Evolutionary conservation across 1,140 invertebrate genomes (phyloP), one percentile per base, ranked within the genome.

Genomic region (Drosophila willistoni): DNA sequence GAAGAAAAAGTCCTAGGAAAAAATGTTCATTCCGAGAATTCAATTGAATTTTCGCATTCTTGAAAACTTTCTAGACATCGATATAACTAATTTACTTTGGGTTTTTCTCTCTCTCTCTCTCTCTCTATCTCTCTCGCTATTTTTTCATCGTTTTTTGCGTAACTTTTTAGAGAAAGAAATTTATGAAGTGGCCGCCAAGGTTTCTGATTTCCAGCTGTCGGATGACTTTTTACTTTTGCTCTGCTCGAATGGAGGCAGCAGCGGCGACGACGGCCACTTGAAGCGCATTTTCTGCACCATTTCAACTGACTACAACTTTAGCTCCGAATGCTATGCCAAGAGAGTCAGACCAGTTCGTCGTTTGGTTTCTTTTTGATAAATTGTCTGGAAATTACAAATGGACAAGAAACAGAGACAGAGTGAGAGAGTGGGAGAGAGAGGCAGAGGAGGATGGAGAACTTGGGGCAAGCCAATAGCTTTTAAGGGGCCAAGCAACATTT

Each of bases 331-430:
- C 44, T 79, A 22, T 69, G 56, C 64, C 64, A 34, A 47, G 51
- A 22, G 44, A 6, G 19, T 19, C 22, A 29, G 29, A 29, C 29
- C 29, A 7, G 47, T 17, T 55, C 7, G 67, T 39, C 41, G 25
- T 56, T 66, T 33, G 73, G 73, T 72, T 78, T 84, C 17, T 51
- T 51, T 89, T 87, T 87, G 83, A 87, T 87, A 87, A 87, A 87
- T 87, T 87, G 83, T 87, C 83, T 87, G 83, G 83, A 87, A 89
- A 87, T 87, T 87, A 87, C 83, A 87, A 87, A 87, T 87, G 83
- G 83, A 87, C 83, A 87, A 72, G 79, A 83, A 51, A 51, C 44
- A 22, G 44, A 19, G 44, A 51, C 44, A 12, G 44, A 19, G 17
- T 7, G 14, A n/a, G n/a, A 44, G 14, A 17, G 0, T 19, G 14